phyloP scores from a whole-genome alignment of 2,888 invertebrate species.

The Leptothorax acervorum region DNA sequence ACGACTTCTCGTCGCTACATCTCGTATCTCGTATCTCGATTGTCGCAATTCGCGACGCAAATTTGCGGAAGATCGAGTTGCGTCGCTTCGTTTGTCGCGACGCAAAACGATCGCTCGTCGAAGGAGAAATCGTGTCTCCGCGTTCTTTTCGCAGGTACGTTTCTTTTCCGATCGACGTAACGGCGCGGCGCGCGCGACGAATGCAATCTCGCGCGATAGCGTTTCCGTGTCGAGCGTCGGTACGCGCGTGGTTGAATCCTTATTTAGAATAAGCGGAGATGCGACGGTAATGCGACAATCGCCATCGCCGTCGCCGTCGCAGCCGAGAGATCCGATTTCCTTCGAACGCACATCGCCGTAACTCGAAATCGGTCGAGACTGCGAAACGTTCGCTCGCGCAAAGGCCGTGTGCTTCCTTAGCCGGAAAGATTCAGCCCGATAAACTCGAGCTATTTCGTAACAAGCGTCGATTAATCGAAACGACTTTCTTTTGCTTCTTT shows the following conservation, averaged over 20 bases:
- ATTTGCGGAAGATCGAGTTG: neutral
- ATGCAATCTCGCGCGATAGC: constrained; percentile 48
- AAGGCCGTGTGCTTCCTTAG: constrained; percentile 15
- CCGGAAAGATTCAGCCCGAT: constrained; percentile 22
- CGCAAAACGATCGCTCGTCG: neutral
- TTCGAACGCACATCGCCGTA: constrained; percentile 25
- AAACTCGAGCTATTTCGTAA: constrained; percentile 22
- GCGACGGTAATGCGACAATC: constrained; percentile 23
- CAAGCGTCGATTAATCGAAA: constrained; percentile 34
- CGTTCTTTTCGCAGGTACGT: constrained; percentile 23
- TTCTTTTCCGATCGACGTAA: constrained; percentile 7
- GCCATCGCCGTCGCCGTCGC: neutral
- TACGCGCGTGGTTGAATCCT: constrained; percentile 38
- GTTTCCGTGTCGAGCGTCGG: constrained; percentile 32
- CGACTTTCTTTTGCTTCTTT: neutral
- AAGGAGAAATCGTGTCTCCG: neutral
- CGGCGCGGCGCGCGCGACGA: constrained; percentile 1
- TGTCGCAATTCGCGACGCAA: neutral
- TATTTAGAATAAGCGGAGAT: constrained; percentile 42
- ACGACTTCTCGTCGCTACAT: neutral
- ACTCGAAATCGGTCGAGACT: constrained; percentile 38
- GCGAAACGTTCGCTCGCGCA: neutral
- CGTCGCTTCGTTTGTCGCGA: constrained; percentile 17
- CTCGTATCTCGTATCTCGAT: neutral
- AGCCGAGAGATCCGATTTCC: neutral